Conservation (phyloP, 2,888 invertebrate genomes). For the Agrypnus murinus region DNA sequence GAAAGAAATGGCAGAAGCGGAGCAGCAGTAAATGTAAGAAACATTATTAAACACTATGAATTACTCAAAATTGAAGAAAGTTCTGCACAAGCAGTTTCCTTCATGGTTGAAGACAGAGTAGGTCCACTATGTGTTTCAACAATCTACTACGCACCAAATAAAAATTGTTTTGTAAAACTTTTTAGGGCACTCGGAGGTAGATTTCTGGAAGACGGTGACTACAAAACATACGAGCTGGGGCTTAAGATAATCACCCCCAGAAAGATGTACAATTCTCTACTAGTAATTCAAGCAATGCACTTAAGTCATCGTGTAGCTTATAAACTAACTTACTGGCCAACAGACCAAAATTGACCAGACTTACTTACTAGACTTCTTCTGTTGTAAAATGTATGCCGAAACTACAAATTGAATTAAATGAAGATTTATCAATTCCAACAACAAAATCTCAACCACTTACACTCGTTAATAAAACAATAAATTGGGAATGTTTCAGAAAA, state of each 20-base stretch:
- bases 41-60: constrained; percentile 6
- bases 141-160: constrained; percentile 24
- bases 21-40: constrained; percentile 9
- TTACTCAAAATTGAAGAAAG: constrained; percentile 6
- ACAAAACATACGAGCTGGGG: constrained; percentile 38
- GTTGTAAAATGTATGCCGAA: constrained; percentile 41
- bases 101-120: constrained; percentile 8
- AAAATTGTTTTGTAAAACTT: constrained; percentile 9
- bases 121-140: constrained; percentile 21
- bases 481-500: background rate
- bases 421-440: constrained; percentile 36
- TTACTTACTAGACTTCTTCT: constrained; percentile 52
- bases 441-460: too few relatives aligned
- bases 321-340: constrained; percentile 52
- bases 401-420: constrained; percentile 35
- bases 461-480: background rate
- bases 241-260: constrained; percentile 11
- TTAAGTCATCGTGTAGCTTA: constrained; percentile 37
- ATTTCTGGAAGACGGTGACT: constrained; percentile 32
- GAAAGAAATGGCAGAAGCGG: constrained; percentile 12
- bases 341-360: constrained; percentile 46
- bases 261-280: constrained; percentile 23
- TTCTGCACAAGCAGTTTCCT: constrained; percentile 1
- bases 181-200: constrained; percentile 22
- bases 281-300: constrained; percentile 10